phyloP scores from a whole-genome alignment of 2,888 invertebrate genomes.

The Drosophila colorata region DNA sequence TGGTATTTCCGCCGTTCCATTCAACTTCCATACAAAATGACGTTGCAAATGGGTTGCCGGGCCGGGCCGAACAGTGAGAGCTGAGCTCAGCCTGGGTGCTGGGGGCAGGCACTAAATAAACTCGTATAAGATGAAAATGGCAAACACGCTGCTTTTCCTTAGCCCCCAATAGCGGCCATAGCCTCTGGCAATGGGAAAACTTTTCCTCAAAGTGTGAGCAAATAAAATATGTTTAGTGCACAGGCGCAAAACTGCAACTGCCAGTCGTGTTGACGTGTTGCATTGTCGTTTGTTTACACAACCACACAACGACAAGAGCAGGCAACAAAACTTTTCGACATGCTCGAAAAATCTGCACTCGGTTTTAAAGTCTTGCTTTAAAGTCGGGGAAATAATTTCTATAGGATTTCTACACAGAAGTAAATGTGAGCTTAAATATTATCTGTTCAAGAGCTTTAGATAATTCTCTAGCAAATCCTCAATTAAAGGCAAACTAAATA shows the following conservation, averaged over 20 bases:
- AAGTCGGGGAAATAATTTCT: not conserved
- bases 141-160: slow-evolving; percentile 59
- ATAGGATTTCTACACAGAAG: not conserved
- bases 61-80: slow-evolving; percentile 43
- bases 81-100: slow-evolving; percentile 14
- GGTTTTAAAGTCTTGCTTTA: slow-evolving; percentile 17
- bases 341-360: slow-evolving; percentile 14
- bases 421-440: not conserved
- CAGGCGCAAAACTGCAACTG: slow-evolving; percentile 61
- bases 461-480: not conserved
- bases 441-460: not conserved
- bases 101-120: slow-evolving; percentile 62
- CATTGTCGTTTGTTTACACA: slow-evolving; percentile 57
- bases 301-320: slow-evolving; percentile 43
- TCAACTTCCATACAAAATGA: slow-evolving; percentile 44
- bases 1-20: slow-evolving; percentile 26
- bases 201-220: slow-evolving; percentile 65
- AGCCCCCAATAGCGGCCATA: slow-evolving; percentile 25
- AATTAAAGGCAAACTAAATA: slow-evolving; percentile 4
- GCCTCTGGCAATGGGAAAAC: slow-evolving; percentile 59
- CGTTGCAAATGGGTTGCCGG: slow-evolving; percentile 48
- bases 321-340: slow-evolving; percentile 41
- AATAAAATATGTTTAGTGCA: slow-evolving; percentile 74
- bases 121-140: slow-evolving; percentile 73
- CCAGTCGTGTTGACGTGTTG: slow-evolving; percentile 57